phyloP scores from a whole-genome alignment of 2,888 invertebrate genomes.

The Agrochola lychnidis region DNA sequence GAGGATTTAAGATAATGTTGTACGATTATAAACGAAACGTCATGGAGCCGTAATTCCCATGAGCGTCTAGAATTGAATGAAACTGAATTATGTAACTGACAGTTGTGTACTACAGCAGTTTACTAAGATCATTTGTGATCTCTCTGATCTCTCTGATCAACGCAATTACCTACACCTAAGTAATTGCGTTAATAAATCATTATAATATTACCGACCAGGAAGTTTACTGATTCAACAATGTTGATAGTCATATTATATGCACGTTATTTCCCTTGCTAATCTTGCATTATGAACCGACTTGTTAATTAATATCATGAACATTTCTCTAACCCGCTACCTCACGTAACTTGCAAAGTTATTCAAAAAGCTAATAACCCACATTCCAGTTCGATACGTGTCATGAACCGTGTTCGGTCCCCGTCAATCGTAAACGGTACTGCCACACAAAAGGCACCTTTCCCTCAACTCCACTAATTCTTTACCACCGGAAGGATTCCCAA shows the following conservation, averaged over 20 bases:
- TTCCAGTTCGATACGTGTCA: constrained; percentile 27
- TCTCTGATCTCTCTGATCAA: no score
- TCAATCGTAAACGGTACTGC: constrained; percentile 8
- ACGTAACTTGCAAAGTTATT: constrained; percentile 25
- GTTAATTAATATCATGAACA: neutral
- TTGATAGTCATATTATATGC: neutral
- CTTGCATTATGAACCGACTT: neutral
- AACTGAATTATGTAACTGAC: neutral
- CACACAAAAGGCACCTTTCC: constrained; percentile 38
- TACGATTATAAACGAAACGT: neutral
- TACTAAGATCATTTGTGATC: neutral
- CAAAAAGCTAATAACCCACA: constrained; percentile 25
- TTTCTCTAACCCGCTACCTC: neutral
- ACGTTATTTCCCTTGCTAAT: neutral
- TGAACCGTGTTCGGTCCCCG: constrained; percentile 8
- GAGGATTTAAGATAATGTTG: neutral
- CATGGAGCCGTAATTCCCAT: neutral
- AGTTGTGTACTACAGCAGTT: neutral
- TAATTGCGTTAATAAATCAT: neutral
- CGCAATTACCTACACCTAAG: neutral
- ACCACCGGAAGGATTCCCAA: constrained; percentile 52
- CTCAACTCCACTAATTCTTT: constrained; percentile 50
- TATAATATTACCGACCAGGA: neutral
- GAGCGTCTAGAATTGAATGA: neutral
- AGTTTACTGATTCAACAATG: neutral